Evolutionary conservation across 2,797 vertebrate species (phyloP).

Genomic region (Enteromius afrohamiltoni): DNA sequence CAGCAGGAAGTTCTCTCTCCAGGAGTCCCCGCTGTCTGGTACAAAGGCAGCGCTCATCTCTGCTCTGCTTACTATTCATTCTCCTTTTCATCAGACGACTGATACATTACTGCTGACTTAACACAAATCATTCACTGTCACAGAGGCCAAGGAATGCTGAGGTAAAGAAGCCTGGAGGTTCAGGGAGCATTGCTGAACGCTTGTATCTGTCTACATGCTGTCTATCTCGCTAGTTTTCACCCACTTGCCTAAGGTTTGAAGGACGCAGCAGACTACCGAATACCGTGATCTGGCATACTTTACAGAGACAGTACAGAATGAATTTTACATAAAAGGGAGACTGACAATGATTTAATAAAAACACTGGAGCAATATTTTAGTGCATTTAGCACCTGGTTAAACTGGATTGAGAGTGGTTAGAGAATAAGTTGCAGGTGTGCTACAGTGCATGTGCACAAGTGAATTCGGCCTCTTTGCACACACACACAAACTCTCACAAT

Average conservation of each 20-base stretch:
- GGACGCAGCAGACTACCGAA: not conserved
- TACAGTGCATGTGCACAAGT: not conserved
- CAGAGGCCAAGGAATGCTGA: slow-evolving; percentile 74
- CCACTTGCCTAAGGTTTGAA: slow-evolving; percentile 52
- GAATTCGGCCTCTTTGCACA: not conserved
- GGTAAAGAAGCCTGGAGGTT: slow-evolving; percentile 78
- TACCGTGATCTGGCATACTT: not conserved
- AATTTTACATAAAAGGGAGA: slow-evolving; percentile 16
- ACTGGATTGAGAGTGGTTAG: not conserved
- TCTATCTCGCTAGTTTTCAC: slow-evolving; percentile 63
- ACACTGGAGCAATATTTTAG: not conserved
- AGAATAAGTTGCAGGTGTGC: not conserved
- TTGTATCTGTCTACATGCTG: slow-evolving; percentile 72
- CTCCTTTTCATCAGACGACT: slow-evolving; percentile 72
- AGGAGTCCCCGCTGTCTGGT: slow-evolving; percentile 65
- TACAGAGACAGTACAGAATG: slow-evolving; percentile 27
- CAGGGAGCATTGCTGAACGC: slow-evolving; percentile 55
- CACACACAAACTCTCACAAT: not conserved
- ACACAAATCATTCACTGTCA: slow-evolving; percentile 83
- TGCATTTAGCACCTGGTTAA: not conserved
- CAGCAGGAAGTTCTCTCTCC: slow-evolving; percentile 73
- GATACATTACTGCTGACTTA: slow-evolving; percentile 82
- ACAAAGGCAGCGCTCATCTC: slow-evolving; percentile 59
- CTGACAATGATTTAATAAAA: not conserved
- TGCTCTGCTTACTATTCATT: slow-evolving; percentile 64